phyloP scores from a whole-genome alignment of 1,140 invertebrate genomes.

The Papilio helenus region DNA sequence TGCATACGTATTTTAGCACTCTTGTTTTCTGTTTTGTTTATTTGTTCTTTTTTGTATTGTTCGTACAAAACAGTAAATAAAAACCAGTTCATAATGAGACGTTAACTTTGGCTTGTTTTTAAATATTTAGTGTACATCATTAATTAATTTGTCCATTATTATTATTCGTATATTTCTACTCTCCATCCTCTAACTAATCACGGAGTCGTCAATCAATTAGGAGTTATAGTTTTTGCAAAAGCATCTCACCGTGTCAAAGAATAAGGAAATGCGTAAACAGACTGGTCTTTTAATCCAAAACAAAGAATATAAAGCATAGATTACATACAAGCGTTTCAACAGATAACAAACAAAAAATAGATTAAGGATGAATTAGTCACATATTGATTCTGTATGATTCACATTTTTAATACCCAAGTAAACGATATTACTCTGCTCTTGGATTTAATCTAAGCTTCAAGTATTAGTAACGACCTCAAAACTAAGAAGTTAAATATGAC shows the following conservation, averaged over 20 bases:
- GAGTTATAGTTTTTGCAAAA: conserved; percentile 56
- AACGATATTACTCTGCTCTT: not conserved
- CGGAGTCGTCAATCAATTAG: conserved; percentile 69
- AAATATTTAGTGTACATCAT: not conserved
- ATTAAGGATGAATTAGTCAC: not conserved
- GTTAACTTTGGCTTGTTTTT: too few relatives aligned
- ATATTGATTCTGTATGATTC: not conserved
- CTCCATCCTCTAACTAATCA: conserved; percentile 52
- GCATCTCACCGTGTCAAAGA: conserved; percentile 47
- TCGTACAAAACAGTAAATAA: not conserved
- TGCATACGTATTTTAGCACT: not conserved
- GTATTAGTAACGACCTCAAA: not conserved
- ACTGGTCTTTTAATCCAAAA: not conserved
- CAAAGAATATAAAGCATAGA: too few relatives aligned
- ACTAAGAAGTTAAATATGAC: not conserved
- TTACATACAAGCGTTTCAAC: too few relatives aligned
- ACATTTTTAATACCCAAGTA: not conserved
- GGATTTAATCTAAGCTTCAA: not conserved
- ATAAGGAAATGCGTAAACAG: conserved; percentile 29
- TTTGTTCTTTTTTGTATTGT: not conserved
- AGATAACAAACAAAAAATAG: not conserved
- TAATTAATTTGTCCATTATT: not conserved
- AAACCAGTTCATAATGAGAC: too few relatives aligned
- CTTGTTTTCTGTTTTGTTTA: not conserved
- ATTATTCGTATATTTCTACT: not conserved